These are phyloP conservation scores for Somateria mollissima DNA, from an alignment of 2,797 vertebrate genomes.

Conservation along the genomic window DNA sequence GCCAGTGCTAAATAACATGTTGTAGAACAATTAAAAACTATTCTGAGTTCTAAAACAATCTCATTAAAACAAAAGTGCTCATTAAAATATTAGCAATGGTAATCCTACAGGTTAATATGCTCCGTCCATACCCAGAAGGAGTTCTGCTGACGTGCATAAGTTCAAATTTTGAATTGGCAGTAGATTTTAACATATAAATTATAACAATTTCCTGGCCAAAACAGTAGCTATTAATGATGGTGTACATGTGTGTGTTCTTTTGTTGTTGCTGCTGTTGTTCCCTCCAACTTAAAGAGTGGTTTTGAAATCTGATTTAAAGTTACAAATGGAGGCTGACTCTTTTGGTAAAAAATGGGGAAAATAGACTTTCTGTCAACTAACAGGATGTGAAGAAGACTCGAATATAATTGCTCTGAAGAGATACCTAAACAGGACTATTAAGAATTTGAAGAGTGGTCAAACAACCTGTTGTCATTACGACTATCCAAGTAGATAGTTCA, in stretches of 20 bases:
- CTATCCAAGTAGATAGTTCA: background rate
- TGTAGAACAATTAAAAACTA: constrained; percentile 20
- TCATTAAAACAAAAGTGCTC: background rate
- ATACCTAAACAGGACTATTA: background rate
- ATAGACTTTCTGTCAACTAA: background rate
- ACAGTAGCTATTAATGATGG: background rate
- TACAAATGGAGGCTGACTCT: background rate
- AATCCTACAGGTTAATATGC: constrained; percentile 25
- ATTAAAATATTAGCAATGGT: constrained; percentile 12
- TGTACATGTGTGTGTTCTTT: accelerated
- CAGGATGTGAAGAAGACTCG: background rate
- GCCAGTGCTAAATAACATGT: background rate
- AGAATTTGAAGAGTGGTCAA: background rate
- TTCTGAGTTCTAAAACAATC: constrained; percentile 6
- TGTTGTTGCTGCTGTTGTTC: background rate
- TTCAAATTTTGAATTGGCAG: background rate
- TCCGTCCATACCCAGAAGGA: constrained; percentile 18
- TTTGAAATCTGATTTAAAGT: background rate
- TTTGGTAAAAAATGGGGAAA: background rate
- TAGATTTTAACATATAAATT: background rate
- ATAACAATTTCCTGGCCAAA: background rate
- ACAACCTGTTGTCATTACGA: background rate
- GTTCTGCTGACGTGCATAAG: background rate
- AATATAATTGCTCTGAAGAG: background rate
- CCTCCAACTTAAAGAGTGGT: background rate